Conservation (phyloP, 2,113 vertebrate genomes). For the Cinclus mexicanus region DNA sequence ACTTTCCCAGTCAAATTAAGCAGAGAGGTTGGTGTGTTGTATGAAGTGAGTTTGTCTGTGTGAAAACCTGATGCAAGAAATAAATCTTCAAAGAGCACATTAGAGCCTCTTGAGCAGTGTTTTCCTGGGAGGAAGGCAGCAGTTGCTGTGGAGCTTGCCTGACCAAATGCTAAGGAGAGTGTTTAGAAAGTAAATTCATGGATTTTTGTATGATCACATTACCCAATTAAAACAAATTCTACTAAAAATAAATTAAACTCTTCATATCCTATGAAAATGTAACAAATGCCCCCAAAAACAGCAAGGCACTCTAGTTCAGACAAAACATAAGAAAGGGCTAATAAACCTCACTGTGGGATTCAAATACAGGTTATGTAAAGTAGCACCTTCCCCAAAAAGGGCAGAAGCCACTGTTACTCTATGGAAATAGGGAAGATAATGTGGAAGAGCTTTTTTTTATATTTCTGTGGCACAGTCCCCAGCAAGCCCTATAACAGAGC, state of each 20-base stretch:
- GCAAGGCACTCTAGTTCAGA: neutral
- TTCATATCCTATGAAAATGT: neutral
- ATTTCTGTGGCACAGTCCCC: neutral
- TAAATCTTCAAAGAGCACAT: neutral
- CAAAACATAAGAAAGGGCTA: neutral
- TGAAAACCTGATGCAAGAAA: neutral
- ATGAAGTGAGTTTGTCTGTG: neutral
- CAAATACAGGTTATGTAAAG: neutral
- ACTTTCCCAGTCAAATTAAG: constrained; percentile 42
- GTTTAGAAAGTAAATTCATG: neutral
- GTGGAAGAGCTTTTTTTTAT: neutral
- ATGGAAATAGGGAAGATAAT: neutral
- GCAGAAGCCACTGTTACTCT: neutral
- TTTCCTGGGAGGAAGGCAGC: neutral
- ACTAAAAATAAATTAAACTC: neutral
- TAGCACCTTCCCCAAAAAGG: neutral
- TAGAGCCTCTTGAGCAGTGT: neutral
- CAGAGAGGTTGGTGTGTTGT: neutral
- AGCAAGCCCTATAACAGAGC: neutral
- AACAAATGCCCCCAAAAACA: neutral
- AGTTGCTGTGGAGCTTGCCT: neutral
- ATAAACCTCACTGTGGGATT: neutral
- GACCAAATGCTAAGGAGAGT: neutral
- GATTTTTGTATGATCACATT: neutral
- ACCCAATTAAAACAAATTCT: neutral